Base-by-base conservation (phyloP, 2,888 invertebrate genomes). In the Drosophila borealis region DNA sequence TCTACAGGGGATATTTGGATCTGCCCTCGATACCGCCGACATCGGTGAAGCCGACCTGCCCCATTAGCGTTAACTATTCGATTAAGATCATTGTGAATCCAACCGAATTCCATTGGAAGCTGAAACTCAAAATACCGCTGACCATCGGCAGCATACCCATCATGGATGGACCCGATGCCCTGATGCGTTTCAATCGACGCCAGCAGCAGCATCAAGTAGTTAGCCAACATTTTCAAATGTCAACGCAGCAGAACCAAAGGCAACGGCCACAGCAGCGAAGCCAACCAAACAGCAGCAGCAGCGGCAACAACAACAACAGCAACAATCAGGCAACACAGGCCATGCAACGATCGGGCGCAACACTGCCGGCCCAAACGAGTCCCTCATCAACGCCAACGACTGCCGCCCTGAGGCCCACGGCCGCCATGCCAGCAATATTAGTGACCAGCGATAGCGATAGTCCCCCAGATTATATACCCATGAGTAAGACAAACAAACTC, bases 1-100 rank as follows among this genome's bases (percentile, higher is more conserved):
- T 94, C 51, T 96, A 95, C 93, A 94, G 94, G 56, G 93, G 96
- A 70, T 93, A 92, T 37, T 92, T 96, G 74, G 94, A 94, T 73
- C 92, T 96, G 65, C 96, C 96, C 0, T 94, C 96, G 9, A 93
- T 96, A 89, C 96, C 96, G 36, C 96, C 96, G 0, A 95, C 96
- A 13, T 96, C 96, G 92, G 93, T 96, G 29, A 94, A 94, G 65
- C 95, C 95, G 82, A 95, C 96, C 83, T 94, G 94, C 72, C 94
- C 96, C 51, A 96, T 96, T 80, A 95, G 95, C 91, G 93, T 96
- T 81, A 95, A 95, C 88, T 96, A 96, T 92, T 94, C 94, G 81
- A 92, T 96, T 39, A 95, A 95, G 93, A 95, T 96, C 89, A 93
- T 89, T 48, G 88, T 92, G 13, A 92, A 91, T 68, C 92, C 92